Evolutionary conservation across 1,140 invertebrate genomes (phyloP).

Genomic region (Formica selysi): DNA sequence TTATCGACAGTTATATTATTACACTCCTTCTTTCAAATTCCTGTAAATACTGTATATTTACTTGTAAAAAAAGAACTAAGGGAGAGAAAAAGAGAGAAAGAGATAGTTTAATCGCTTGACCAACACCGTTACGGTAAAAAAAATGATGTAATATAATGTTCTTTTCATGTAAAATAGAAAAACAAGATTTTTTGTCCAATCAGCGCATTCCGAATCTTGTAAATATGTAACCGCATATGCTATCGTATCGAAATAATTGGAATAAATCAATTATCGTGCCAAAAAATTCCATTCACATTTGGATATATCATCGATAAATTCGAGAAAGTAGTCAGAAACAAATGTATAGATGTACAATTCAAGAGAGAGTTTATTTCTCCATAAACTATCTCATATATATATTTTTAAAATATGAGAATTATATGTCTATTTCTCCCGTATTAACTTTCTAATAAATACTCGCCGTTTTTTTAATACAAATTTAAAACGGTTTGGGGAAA

Average conservation of each 20-base stretch:
- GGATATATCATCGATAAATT: not conserved
- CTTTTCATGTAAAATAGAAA: conserved; percentile 48
- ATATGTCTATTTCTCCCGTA: not conserved
- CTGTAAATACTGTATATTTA: conserved; percentile 78
- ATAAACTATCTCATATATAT: not conserved
- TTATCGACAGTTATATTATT: conserved; percentile 9
- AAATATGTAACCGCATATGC: conserved; percentile 29
- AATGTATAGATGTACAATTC: not conserved
- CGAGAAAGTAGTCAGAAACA: conserved; percentile 1
- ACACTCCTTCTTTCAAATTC: conserved; percentile 38
- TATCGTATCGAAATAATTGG: too few relatives aligned
- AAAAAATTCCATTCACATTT: conserved; percentile 34
- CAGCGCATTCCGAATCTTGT: conserved; percentile 17
- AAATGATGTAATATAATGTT: conserved; percentile 44
- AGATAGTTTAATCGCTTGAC: conserved; percentile 70
- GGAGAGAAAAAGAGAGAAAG: not conserved
- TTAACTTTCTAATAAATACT: not conserved
- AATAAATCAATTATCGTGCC: conserved; percentile 55
- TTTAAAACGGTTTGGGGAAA: not conserved
- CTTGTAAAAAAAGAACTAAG: conserved; percentile 61
- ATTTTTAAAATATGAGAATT: not conserved
- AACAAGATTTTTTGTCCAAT: conserved; percentile 1
- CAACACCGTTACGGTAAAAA: conserved; percentile 68
- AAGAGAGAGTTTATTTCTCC: conserved; percentile 15
- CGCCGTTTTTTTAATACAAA: not conserved